These are phyloP conservation scores for Melieria omissa DNA, from an alignment of 2,888 invertebrate genomes.

Conservation along the genomic window DNA sequence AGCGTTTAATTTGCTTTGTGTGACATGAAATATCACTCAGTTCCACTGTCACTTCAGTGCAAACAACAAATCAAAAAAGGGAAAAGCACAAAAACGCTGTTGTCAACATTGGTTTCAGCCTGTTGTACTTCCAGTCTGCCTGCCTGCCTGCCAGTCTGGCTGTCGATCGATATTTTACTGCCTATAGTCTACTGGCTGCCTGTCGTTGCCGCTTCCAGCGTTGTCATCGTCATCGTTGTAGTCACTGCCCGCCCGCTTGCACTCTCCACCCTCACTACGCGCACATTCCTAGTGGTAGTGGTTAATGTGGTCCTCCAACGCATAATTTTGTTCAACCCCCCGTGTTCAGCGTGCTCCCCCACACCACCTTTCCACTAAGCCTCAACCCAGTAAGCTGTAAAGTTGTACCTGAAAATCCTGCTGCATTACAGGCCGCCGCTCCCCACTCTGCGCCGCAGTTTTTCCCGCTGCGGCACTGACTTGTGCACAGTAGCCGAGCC, in stretches of 20 bases:
- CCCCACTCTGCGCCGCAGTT: neutral
- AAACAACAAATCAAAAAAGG: neutral
- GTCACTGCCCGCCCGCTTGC: no score
- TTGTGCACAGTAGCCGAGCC: no score
- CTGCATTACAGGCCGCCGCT: no score
- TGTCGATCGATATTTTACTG: conserved; percentile 57
- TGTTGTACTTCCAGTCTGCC: conserved; percentile 2
- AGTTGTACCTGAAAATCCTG: no score
- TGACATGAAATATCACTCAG: no score
- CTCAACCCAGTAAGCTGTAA: no score
- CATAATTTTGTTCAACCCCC: conserved; percentile 47
- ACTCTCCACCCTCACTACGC: conserved; percentile 17
- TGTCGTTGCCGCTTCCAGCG: no score
- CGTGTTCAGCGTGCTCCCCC: conserved; percentile 9
- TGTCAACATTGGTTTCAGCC: conserved; percentile 5
- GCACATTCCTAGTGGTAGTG: neutral
- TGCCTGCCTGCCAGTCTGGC: conserved; percentile 24
- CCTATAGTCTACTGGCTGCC: conserved; percentile 30
- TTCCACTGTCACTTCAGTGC: neutral
- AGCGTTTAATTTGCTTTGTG: no score
- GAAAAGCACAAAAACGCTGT: neutral
- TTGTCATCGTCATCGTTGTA: no score
- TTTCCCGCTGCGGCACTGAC: neutral
- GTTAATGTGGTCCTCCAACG: conserved; percentile 57
- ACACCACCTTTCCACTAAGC: neutral